Base-by-base conservation (phyloP, 2,888 invertebrate species). In the Steromphala cineraria region DNA sequence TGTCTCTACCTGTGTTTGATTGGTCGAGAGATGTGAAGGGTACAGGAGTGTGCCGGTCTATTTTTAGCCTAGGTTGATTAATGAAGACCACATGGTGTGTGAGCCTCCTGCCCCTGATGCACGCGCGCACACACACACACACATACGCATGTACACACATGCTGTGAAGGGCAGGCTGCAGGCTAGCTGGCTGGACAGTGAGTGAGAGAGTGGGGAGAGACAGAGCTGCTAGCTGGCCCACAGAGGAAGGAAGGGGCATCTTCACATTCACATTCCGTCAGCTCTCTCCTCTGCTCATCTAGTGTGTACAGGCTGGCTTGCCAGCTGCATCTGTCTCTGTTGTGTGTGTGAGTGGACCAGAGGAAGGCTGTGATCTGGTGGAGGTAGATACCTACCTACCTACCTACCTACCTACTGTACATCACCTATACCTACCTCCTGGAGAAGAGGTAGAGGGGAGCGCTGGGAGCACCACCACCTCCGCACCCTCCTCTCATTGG, bases 401-500 rank as follows among this genome's bases (percentile, higher is more conserved):
- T 67, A 67, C 67, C 17, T n/a, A n/a, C n/a, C n/a, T n/a, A n/a
- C 71, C 7, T n/a, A 56, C 46, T 46, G 46, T 36, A 46, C 46
- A 10, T 5, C 46, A 46, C 13, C 46, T 46, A 4, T 46, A 46
- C 46, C 7, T 46, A 46, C n/a, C n/a, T n/a, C n/a, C 46, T 10
- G 46, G 36, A 36, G 36, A 7, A 46, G 46, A 46, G 46, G 46
- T 46, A 46, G 46, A 46, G 46, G 1, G 10, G 46, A 46, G 71
- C 36, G 36, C 71, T 52, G 19, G 19, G 36, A 46, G 19, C 75
- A 52, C 40, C 46, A 46, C 79, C 79, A 52, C 79, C 79, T 79
- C 79, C 79, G 79, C 79, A 79, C 24, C 79, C 52, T 62, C 80
- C 40, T 55, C 75, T 21, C 80, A 75, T 71, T 71, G 80, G 75